These are phyloP conservation scores for Erynnis tages DNA, from an alignment of 2,888 invertebrate genomes.

Conservation along the genomic window DNA sequence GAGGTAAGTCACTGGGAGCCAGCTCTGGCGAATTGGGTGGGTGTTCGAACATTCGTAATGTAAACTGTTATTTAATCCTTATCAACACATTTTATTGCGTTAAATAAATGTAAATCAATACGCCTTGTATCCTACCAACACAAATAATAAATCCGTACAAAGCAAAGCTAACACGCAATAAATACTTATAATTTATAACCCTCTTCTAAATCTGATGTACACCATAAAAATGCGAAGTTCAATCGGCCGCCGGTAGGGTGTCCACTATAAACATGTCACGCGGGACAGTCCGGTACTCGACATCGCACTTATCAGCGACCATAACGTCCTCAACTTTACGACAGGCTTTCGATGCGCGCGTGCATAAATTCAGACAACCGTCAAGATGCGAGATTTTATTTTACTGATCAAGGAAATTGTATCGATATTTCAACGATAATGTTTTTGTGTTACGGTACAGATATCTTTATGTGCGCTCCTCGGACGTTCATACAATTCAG, in stretches of 20 bases:
- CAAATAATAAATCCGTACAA: constrained; percentile 19
- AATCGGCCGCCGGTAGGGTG: constrained; percentile 65
- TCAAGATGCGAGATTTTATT: constrained; percentile 73
- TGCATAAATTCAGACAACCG: constrained; percentile 74
- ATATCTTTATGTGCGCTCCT: constrained; percentile 68
- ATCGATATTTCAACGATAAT: constrained; percentile 78
- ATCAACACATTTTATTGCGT: constrained; percentile 7
- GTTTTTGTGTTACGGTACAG: constrained; percentile 66
- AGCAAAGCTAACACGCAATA: constrained; percentile 22
- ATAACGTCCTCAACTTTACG: constrained; percentile 79
- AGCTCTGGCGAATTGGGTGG: no score
- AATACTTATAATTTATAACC: constrained; percentile 21
- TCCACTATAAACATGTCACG: constrained; percentile 75
- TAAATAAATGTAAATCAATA: constrained; percentile 7
- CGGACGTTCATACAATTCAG: constrained; percentile 59
- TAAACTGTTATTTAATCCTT: background rate
- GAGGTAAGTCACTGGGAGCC: no score
- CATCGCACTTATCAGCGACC: constrained; percentile 75
- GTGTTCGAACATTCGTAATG: background rate
- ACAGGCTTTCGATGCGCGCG: constrained; percentile 64
- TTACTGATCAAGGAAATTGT: constrained; percentile 78
- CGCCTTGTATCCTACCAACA: background rate
- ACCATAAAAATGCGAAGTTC: constrained; percentile 55
- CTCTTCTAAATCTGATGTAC: constrained; percentile 28
- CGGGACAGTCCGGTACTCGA: constrained; percentile 67